These are phyloP conservation scores for Myrmophylax atrothorax DNA, from an alignment of 2,113 vertebrate genomes.

Conservation along the genomic window DNA sequence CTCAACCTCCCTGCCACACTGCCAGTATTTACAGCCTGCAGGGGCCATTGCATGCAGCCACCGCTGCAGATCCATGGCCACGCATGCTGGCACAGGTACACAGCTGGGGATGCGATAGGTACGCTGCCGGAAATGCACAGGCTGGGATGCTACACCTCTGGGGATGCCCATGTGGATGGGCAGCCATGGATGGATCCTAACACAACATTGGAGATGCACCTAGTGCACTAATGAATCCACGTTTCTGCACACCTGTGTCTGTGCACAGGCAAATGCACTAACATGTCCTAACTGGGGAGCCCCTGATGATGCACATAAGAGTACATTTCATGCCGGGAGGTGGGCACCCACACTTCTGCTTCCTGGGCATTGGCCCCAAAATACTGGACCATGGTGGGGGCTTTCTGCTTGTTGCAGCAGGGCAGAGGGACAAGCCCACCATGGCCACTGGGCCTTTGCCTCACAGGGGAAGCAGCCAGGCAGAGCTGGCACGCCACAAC, in stretches of 20 bases:
- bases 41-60: conserved; percentile 54
- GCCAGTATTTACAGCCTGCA: conserved; percentile 78
- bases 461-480: not conserved
- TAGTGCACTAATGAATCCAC: fast-evolving
- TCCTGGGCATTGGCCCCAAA: not conserved
- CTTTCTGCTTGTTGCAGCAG: not conserved
- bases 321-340: not conserved
- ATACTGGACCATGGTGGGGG: not conserved
- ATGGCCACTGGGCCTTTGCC: not conserved
- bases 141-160: fast-evolving
- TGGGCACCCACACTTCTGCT: fast-evolving
- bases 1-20: conserved; percentile 69
- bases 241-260: not conserved
- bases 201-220: fast-evolving
- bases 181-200: fast-evolving
- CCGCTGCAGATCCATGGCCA: not conserved
- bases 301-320: not conserved
- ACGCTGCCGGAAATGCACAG: fast-evolving
- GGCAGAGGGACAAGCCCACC: not conserved
- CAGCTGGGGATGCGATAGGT: not conserved
- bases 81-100: not conserved
- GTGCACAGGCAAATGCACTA: not conserved
- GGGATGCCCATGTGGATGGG: fast-evolving
- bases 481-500: not conserved
- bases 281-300: fast-evolving